Percentiles rank a stretch among this genome's conserved stretches.
These are phyloP conservation scores for Laticauda laticaudata DNA, from an alignment of 2,113 vertebrate species.

Conservation along the genomic window DNA sequence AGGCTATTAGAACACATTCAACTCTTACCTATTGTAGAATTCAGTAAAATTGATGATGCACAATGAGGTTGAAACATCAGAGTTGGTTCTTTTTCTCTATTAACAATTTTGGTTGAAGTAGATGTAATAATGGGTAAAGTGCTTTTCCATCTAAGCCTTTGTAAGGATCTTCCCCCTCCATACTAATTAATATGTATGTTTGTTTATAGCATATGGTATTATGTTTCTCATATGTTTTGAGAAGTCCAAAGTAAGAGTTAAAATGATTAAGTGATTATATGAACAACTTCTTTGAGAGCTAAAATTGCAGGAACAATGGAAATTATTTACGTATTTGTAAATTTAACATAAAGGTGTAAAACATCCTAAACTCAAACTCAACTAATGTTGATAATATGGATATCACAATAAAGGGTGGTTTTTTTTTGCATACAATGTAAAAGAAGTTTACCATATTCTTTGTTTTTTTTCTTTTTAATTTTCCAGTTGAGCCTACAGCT, in stretches of 20 bases:
- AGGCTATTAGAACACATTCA: slow-evolving; percentile 35
- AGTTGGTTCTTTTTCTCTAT: neutral
- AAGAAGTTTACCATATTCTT: neutral
- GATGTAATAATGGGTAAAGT: neutral
- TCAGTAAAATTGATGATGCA: neutral
- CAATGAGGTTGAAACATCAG: slow-evolving; percentile 1
- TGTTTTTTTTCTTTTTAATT: neutral
- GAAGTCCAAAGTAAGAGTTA: neutral
- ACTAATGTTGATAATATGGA: neutral
- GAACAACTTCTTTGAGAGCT: neutral
- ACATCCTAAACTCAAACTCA: neutral
- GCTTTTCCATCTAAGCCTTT: neutral
- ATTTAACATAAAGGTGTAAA: neutral
- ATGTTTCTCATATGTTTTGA: neutral
- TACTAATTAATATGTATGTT: neutral
- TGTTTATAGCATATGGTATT: neutral
- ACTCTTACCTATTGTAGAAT: slow-evolving; percentile 21
- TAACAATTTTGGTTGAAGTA: neutral
- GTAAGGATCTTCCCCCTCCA: neutral
- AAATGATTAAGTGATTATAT: neutral
- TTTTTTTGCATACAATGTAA: neutral
- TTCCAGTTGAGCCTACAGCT: neutral
- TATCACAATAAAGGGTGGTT: neutral
- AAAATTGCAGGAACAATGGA: neutral
- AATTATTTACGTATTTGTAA: neutral